Evolutionary conservation across 2,888 invertebrate species (phyloP).

Genomic region (Drosophila tanythrix): DNA sequence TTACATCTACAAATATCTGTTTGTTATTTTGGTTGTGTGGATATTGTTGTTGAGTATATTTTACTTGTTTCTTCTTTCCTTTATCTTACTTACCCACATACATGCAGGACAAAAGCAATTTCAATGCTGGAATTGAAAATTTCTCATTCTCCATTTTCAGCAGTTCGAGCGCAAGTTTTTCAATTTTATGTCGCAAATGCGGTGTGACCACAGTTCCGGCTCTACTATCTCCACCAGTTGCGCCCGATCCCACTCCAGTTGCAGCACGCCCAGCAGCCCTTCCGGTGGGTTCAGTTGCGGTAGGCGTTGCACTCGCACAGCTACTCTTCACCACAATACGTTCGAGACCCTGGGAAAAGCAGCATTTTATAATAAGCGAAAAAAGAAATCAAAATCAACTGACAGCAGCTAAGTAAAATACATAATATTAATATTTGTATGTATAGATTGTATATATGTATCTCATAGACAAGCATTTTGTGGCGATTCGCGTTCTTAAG

Average conservation of each 20-base stretch:
- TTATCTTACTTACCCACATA: conserved; percentile 87
- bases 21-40: conserved; percentile 23
- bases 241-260: conserved; percentile 12
- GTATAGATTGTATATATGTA: background rate
- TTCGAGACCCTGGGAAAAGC: conserved; percentile 87
- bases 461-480: conserved; percentile 15
- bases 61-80: conserved; percentile 9
- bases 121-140: conserved; percentile 89
- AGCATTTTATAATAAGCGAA: conserved; percentile 3
- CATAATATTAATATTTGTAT: background rate
- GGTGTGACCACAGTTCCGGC: conserved; percentile 84
- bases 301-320: conserved; percentile 25
- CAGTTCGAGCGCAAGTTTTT: conserved; percentile 89
- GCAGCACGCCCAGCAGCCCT: conserved; percentile 31
- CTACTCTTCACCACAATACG: conserved; percentile 87
- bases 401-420: conserved; percentile 19
- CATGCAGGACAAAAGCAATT: conserved; percentile 91
- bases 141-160: conserved; percentile 89
- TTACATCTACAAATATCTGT: conserved; percentile 22
- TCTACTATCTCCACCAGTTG: conserved; percentile 27
- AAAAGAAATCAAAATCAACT: conserved; percentile 32
- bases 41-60: conserved; percentile 33
- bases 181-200: conserved; percentile 88
- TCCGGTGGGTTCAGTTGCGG: conserved; percentile 28
- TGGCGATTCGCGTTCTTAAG: conserved; percentile 73